Percentiles rank a stretch among this genome's conserved stretches.
phyloP scores from a whole-genome alignment of 2,797 vertebrate species.

The Urosaurus nigricauda region DNA sequence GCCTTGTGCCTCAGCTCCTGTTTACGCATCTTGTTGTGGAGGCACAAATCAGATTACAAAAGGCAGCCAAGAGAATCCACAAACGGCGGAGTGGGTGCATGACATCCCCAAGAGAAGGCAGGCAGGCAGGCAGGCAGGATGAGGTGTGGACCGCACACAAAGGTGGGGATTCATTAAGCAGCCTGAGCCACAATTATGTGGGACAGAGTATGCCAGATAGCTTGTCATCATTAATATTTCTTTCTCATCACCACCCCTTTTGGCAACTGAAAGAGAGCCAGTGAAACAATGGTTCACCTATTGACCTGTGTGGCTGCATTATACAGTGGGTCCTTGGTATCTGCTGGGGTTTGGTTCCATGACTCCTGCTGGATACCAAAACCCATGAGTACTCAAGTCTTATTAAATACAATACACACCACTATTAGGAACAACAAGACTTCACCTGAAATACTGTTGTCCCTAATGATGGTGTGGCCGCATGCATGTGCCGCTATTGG shows the following conservation, averaged over 20 bases:
- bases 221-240: background rate
- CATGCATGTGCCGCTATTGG: too few relatives aligned
- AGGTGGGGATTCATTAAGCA: background rate
- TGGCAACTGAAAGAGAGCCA: background rate
- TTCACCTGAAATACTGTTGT: too few relatives aligned
- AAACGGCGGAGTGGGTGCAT: background rate
- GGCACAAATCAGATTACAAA: slow-evolving; percentile 8
- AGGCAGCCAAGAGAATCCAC: background rate
- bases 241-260: too few relatives aligned
- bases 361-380: too few relatives aligned
- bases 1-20: background rate
- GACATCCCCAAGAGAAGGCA: background rate
- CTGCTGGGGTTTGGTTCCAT: too few relatives aligned
- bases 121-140: background rate
- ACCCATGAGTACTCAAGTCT: too few relatives aligned
- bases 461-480: too few relatives aligned
- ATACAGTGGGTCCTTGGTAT: background rate
- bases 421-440: too few relatives aligned
- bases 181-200: background rate
- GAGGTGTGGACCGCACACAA: too few relatives aligned
- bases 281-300: background rate
- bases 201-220: background rate
- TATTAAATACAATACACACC: too few relatives aligned
- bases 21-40: slow-evolving; percentile 41
- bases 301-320: background rate